Percentiles rank a stretch among this genome's conserved stretches.
phyloP scores from a whole-genome alignment of 2,113 vertebrate species.

The Physeter macrocephalus region DNA sequence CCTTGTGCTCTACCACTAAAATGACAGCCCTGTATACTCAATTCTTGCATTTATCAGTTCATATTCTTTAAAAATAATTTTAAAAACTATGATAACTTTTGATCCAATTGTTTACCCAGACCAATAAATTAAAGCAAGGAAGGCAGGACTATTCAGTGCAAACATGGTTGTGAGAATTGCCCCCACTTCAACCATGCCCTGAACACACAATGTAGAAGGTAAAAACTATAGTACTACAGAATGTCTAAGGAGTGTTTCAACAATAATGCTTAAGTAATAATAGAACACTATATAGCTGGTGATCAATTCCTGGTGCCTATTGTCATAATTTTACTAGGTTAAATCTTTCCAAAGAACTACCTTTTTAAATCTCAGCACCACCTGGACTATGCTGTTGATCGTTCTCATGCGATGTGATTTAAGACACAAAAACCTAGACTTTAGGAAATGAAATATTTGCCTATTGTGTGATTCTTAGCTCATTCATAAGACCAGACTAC shows the following conservation, averaged over 20 bases:
- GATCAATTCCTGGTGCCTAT: not conserved
- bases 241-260: not conserved
- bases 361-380: not conserved
- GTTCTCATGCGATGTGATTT: not conserved
- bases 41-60: not conserved
- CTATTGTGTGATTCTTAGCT: slow-evolving; percentile 8
- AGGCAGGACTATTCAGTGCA: not conserved
- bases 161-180: not conserved
- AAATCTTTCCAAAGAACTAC: slow-evolving; percentile 4
- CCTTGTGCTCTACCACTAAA: not conserved
- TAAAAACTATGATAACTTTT: not conserved
- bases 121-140: not conserved
- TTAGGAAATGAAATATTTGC: slow-evolving; percentile 8
- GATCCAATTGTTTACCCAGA: not conserved
- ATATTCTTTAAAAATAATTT: not conserved
- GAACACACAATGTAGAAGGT: not conserved
- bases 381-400: not conserved
- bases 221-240: not conserved
- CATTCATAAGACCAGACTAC: not conserved
- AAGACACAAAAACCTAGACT: not conserved
- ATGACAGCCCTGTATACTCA: not conserved
- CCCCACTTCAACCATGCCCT: not conserved
- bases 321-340: slow-evolving; percentile 20
- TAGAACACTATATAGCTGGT: not conserved
- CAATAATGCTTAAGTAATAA: slow-evolving; percentile 7